These are phyloP conservation scores for Callinectes sapidus DNA, from an alignment of 2,888 invertebrate species.

Conservation along the genomic window DNA sequence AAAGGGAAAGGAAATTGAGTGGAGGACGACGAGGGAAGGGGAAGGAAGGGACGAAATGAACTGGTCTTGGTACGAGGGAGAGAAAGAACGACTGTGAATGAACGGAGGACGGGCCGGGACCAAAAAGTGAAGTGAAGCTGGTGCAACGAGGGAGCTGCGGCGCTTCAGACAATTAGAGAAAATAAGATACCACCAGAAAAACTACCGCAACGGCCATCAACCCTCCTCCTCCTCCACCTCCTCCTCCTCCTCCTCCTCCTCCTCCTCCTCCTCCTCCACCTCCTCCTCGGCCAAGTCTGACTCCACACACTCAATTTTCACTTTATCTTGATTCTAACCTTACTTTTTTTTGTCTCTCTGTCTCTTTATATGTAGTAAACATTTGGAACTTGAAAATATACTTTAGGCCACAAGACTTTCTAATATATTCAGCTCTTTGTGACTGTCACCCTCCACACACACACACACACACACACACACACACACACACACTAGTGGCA, in stretches of 20 bases:
- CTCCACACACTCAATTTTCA: neutral
- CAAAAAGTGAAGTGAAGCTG: neutral
- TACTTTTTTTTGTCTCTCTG: neutral
- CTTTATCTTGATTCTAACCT: neutral
- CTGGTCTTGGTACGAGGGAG: neutral
- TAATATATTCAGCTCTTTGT: constrained; percentile 7
- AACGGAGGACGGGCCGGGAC: neutral
- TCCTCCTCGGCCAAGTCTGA: neutral
- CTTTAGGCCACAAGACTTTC: neutral
- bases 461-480: constrained; percentile 34
- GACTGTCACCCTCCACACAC: neutral
- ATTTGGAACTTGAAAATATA: neutral
- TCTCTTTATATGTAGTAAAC: neutral
- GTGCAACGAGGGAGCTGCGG: neutral
- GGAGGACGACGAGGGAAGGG: neutral
- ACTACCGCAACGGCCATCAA: neutral
- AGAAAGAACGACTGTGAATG: constrained; percentile 16
- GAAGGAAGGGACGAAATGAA: neutral
- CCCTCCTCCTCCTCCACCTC: neutral
- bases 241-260: neutral
- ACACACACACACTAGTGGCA: constrained; percentile 13
- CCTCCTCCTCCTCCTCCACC: neutral
- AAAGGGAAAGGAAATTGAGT: constrained; percentile 6
- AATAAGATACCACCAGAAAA: neutral
- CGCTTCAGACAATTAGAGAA: neutral